A percentile compares a stretch with the other conserved stretches of the same genome.
Conservation (phyloP, 2,113 vertebrate genomes). For the Fulmarus glacialis region DNA sequence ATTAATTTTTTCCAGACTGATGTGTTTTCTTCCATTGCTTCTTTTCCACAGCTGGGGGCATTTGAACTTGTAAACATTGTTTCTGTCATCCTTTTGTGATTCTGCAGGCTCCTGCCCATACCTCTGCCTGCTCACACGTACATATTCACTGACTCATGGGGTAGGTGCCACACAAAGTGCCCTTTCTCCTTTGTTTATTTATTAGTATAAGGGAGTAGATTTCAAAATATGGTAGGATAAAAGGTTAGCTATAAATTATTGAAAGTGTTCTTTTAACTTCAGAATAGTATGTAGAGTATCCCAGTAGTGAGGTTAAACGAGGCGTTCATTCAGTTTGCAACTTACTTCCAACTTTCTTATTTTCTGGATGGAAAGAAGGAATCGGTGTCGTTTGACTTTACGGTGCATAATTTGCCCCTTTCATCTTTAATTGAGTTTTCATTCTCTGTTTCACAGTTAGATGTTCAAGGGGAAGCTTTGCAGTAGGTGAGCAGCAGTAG, state of each 20-base stretch:
- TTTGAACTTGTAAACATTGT: neutral
- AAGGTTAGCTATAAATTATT: constrained; percentile 45
- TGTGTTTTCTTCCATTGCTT: neutral
- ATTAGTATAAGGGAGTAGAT: constrained; percentile 8
- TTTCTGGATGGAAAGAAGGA: neutral
- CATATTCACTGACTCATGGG: neutral
- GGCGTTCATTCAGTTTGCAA: neutral
- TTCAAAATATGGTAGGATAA: constrained; percentile 24
- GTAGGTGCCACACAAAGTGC: neutral
- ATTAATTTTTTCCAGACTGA: neutral
- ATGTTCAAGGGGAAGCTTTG: neutral
- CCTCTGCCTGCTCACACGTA: neutral
- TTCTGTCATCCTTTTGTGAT: neutral
- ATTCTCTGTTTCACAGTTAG: neutral
- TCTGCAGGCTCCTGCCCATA: neutral
- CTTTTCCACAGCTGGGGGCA: neutral
- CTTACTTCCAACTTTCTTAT: neutral
- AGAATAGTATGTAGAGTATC: neutral
- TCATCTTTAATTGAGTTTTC: constrained; percentile 11
- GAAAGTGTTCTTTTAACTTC: neutral
- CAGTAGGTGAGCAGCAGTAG: neutral
- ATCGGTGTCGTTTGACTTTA: neutral
- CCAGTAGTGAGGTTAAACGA: neutral
- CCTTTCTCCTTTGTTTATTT: constrained; percentile 36
- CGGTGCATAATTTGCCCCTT: neutral